Evolutionary conservation across 2,113 vertebrate species (phyloP), one percentile per base, ranked within the genome.

Genomic region (Scartelaos histophorus): DNA sequence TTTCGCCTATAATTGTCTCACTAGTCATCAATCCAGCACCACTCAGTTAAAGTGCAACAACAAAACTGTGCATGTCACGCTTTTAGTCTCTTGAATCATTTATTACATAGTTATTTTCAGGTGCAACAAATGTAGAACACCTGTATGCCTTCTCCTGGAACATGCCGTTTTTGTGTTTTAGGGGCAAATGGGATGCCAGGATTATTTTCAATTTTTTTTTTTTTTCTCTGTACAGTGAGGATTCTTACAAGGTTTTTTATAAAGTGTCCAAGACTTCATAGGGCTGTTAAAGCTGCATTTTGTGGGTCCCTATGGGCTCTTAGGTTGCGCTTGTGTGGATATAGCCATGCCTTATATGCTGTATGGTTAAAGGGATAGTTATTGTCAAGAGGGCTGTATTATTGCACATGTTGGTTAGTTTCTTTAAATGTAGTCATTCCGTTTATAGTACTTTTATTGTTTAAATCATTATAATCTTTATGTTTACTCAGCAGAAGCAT

Each of bases 41-140:
- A 38, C 62, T 60, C 12, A 11, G 49, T 56, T 51, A 38, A 21
- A 70, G n/a, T 25, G 47, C 35, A 53, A 12, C 10, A n/a, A 5
- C 54, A 17, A 46, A 22, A 66, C 24, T 62, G 24, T 25, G 62
- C 57, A 22, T 65, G 46, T 62, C 21, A 56, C 34, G 71, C 67
- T 74, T 70, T 74, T 66, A 45, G 22, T 66, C 17, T 64, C 67
- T 25, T 76, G 53, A 74, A 75, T 76, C 47, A 76, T 81, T 73
- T 46, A 71, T 76, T 17, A 7, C n/a, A 0, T 57, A 60, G 57
- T 66, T 78, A 66, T 82, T 74, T 72, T 70, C 56, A 57, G 66
- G 74, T 54, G 17, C 46, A 70, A 49, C 5, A 60, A 51, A 70
- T 79, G 29, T 57, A 73, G 51, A 69, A 47, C 54, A 79, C 67